These are phyloP conservation scores for Nyleta sp. DNA, from an alignment of 2,888 invertebrate genomes.

Conservation along the genomic window DNA sequence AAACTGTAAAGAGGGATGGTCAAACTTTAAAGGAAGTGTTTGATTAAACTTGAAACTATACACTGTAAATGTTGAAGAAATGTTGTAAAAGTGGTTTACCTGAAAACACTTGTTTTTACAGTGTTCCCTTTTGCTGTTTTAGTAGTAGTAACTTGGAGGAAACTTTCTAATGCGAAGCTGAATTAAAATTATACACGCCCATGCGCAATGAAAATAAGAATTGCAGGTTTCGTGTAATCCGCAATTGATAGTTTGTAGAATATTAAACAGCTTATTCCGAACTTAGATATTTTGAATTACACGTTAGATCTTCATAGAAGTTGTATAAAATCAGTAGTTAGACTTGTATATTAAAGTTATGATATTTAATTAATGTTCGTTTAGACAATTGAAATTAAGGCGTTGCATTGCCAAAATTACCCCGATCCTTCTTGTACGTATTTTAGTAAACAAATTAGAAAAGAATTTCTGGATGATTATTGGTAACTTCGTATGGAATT, in stretches of 20 bases:
- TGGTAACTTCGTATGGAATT: too few relatives aligned
- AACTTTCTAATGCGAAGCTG: background rate
- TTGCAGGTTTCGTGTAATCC: background rate
- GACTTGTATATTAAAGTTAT: background rate
- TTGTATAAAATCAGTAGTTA: background rate
- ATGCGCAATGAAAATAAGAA: background rate
- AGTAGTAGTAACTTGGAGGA: background rate
- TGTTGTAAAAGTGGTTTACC: too few relatives aligned
- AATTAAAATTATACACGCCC: slow-evolving; percentile 4
- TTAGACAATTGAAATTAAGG: background rate
- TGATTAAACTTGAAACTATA: too few relatives aligned
- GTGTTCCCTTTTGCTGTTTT: background rate
- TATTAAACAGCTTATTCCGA: slow-evolving; percentile 5
- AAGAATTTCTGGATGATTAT: too few relatives aligned
- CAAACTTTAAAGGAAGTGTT: too few relatives aligned
- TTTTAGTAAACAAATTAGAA: too few relatives aligned
- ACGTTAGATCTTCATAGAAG: background rate
- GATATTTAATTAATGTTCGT: background rate
- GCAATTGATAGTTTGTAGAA: slow-evolving; percentile 9
- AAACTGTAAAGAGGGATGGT: too few relatives aligned
- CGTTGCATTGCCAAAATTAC: too few relatives aligned
- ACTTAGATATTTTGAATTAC: slow-evolving; percentile 20
- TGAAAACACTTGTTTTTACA: background rate
- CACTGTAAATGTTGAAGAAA: too few relatives aligned
- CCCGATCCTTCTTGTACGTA: too few relatives aligned